A percentile compares a stretch with the other conserved stretches of the same genome.
These are phyloP conservation scores for Caenorhabditis tropicalis DNA, from an alignment of 1,140 invertebrate species.

Conservation along the genomic window DNA sequence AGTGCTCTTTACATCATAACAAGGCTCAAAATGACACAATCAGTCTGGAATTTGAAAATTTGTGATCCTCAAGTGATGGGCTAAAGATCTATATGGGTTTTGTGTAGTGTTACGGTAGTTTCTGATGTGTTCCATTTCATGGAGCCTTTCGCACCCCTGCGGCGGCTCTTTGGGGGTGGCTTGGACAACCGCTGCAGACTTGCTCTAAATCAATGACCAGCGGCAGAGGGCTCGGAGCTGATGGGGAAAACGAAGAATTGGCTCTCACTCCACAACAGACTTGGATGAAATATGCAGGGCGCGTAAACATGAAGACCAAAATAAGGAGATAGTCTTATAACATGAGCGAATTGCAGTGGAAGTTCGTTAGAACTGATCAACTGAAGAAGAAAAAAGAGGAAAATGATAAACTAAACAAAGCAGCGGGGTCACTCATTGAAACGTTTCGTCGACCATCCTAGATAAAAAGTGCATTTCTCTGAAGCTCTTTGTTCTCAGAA, in stretches of 20 bases:
- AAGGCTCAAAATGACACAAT: neutral
- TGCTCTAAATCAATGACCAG: conserved; percentile 43
- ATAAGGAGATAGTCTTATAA: neutral
- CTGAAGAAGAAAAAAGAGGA: neutral
- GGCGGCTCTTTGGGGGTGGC: neutral
- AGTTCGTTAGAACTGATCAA: neutral
- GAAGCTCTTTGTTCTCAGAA: neutral
- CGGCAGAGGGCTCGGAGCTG: conserved; percentile 30
- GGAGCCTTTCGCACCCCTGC: neutral
- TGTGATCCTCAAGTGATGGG: neutral
- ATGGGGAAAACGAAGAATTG: conserved; percentile 1
- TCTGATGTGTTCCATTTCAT: neutral
- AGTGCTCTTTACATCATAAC: neutral
- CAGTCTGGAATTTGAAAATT: neutral
- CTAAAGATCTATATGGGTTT: neutral
- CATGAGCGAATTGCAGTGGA: neutral
- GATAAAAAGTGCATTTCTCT: neutral
- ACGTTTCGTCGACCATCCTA: neutral
- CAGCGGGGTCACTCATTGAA: neutral
- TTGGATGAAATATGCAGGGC: conserved; percentile 4
- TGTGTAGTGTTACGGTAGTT: neutral
- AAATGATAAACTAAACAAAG: neutral
- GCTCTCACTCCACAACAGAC: conserved; percentile 20
- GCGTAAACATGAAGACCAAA: conserved; percentile 17
- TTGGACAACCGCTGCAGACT: neutral